These are phyloP conservation scores for Cetonia aurata DNA, from an alignment of 2,888 invertebrate species.

Conservation along the genomic window DNA sequence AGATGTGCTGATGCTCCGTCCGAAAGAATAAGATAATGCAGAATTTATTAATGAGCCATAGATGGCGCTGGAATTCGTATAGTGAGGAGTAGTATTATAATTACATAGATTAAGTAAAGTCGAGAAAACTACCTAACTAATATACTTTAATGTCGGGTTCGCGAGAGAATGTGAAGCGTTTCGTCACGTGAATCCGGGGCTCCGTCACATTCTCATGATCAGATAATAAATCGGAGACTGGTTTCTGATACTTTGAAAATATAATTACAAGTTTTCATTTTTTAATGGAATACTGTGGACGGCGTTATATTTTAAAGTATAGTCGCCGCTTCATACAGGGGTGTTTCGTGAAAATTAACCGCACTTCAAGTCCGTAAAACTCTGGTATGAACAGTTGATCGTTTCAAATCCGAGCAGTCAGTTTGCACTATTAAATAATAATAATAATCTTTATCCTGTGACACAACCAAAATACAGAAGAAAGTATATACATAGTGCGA, in stretches of 20 bases:
- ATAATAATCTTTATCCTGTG: no score
- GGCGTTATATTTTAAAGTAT: slow-evolving; percentile 52
- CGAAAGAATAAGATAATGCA: slow-evolving; percentile 51
- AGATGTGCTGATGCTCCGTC: slow-evolving; percentile 14
- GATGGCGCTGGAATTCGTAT: slow-evolving; percentile 59
- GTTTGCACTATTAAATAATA: no score
- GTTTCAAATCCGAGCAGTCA: no score
- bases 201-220: slow-evolving; percentile 58
- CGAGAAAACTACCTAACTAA: slow-evolving; percentile 66
- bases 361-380: background rate
- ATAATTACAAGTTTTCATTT: slow-evolving; percentile 65
- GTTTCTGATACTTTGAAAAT: slow-evolving; percentile 66
- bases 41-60: slow-evolving; percentile 62
- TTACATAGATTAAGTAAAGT: slow-evolving; percentile 65
- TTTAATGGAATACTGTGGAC: slow-evolving; percentile 64
- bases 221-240: slow-evolving; percentile 72
- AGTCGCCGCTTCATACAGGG: background rate
- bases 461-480: no score
- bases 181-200: slow-evolving; percentile 9
- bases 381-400: no score
- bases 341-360: background rate
- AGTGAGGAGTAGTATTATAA: slow-evolving; percentile 60
- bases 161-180: slow-evolving; percentile 58
- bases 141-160: slow-evolving; percentile 63
- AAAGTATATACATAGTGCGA: no score